Base-by-base conservation (phyloP, 2,113 vertebrate species). In the Pelodiscus sinensis region DNA sequence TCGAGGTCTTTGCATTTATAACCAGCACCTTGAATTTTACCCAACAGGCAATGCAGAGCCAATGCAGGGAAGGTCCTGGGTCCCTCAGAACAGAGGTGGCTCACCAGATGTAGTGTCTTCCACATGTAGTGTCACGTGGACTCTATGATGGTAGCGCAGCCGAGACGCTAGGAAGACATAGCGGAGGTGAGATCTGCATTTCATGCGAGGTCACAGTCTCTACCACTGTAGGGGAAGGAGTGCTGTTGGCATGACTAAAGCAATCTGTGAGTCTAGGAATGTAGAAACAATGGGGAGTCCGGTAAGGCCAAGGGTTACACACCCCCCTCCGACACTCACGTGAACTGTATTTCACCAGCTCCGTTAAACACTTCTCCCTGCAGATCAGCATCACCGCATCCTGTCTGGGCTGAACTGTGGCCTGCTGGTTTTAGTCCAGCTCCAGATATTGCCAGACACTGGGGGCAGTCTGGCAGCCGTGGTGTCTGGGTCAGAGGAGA, bases 391-490 rank as follows among this genome's bases (percentile, higher is more conserved):
- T 79, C 91, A 95, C 88, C 81, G 24, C 14, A 29, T 52, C 8
- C 25, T 60, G 55, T 22, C 0, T 0, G 58, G 3, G 68, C 56
- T 90, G 96, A 91, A 58, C 0, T 9, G 13, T 1, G 4, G 55
- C 95, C 94, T 96, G 52, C 73, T 95, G 94, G 93, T 90, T 68
- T 87, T 79, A 56, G 29, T 92, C 88, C 65, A 31, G 11, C 65
- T 88, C 89, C 88, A 91, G 93, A 88, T 93, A 22, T 92, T 96
- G 94, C 92, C 96, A 93, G 65, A 95, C 94, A 95, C 13, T 89
- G 73, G 88, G 38, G 73, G 11, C 24, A 77, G 73, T 24, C 12
- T 77, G n/a, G 71, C 84, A 87, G 77, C 3, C 0, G 80, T 88
- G 84, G 85, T 82, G 91, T 9, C 0, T 2, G 14, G 2, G n/a